Conservation (phyloP, 2,113 vertebrate species). For the Rhea pennata region DNA sequence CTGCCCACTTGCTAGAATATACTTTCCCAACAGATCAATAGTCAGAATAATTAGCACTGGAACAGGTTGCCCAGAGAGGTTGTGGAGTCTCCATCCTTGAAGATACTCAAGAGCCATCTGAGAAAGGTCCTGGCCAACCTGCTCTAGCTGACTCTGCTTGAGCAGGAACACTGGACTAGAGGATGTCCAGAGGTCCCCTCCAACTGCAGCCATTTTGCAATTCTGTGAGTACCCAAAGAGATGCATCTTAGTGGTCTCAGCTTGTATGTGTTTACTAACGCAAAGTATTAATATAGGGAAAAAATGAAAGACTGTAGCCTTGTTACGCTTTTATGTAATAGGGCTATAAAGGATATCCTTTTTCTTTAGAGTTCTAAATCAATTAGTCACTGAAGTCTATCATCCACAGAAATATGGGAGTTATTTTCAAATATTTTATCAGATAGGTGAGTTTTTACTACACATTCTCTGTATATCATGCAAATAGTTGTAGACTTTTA, state of each 20-base stretch:
- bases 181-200: background rate
- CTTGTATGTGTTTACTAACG: background rate
- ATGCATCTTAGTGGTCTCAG: background rate
- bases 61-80: too few species aligned
- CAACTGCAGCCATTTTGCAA: background rate
- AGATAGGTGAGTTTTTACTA: background rate
- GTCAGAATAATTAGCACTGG: too few species aligned
- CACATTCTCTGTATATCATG: too few species aligned
- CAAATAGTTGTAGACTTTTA: background rate
- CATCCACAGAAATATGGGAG: background rate
- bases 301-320: background rate
- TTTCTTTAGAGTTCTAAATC: background rate
- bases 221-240: background rate
- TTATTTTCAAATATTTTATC: background rate
- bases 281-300: accelerated
- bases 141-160: background rate
- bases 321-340: background rate
- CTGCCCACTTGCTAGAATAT: background rate
- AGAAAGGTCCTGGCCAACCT: too few species aligned
- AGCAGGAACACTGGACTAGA: background rate
- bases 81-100: too few species aligned
- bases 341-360: background rate
- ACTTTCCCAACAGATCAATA: background rate
- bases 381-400: background rate
- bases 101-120: too few species aligned